Base-by-base conservation (phyloP, 2,888 invertebrate species). In the Microctonus hyperodae region DNA sequence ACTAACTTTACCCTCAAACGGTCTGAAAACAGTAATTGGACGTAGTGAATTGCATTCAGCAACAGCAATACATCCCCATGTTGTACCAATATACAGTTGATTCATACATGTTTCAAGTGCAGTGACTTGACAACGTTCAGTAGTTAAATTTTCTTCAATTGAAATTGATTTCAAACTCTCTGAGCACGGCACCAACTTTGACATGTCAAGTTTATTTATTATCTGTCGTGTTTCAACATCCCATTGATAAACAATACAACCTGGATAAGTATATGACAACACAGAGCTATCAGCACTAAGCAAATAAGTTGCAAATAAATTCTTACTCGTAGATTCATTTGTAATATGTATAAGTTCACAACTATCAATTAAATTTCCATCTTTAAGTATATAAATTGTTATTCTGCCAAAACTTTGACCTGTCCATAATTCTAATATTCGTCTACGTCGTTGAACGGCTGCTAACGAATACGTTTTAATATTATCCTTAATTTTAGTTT, bases 11-110 rank as follows among this genome's bases (percentile, higher is more conserved):
- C 92, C 92, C 83, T 95, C 93, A 79, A 94, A 95, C 0, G 96
- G 95, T 44, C 96, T 87, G 86, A 96, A 96, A n/a, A 97, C 92
- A 3, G 95, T 95, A 67, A 96, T 90, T 0, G 97, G 97, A 2
- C 94, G 86, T 74, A 97, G 87, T 0, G 92, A 89, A 65, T 87
- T 86, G 20, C 91, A 89, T 81, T 96, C 96, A 0, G 95, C 94
- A 6, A 97, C 92, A 62, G 98, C 92, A 55, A 98, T 86, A 82
- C 96, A 96, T 25, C 98, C 98, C 92, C 95, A 94, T 7, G 95
- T 95, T 0, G 98, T 98, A 55, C 98, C 98, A 69, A 95, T 91
- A 83, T 95, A 96, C 48, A 97, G 85, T 76, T 91, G 90, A 33
- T 89, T 82, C 70, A 77, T 75, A 58, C 78, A 83, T 9, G 81